Base-by-base conservation (phyloP, 2,888 invertebrate genomes). In the Germaria angustata region DNA sequence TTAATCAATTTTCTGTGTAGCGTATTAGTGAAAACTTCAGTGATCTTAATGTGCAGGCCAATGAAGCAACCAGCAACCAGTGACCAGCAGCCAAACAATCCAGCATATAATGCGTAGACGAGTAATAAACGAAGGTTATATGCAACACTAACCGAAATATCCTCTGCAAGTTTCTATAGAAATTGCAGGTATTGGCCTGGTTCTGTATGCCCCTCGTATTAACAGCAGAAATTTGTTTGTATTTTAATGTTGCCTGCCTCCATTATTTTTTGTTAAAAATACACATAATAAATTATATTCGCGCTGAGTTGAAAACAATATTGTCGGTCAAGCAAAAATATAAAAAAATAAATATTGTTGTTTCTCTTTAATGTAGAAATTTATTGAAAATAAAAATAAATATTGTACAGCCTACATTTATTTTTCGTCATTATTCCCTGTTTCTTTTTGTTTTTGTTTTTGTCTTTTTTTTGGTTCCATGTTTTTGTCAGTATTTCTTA, bases 251-350 rank as follows among this genome's bases (percentile, higher is more conserved):
- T 41, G 44, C 57, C n/a, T 77, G 77, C 61, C 34, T 69, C 69
- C 44, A 69, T 61, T 77, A 69, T 77, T 69, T n/a, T 79, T 44
- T 73, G 72, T 76, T 76, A 79, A 75, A 82, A 82, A 87, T 87
- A 86, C 88, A 88, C 88, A 88, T 87, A 87, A 88, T 88, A 88
- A 88, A 88, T 88, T 88, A 88, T 88, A 88, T 88, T 88, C 89
- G 89, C 88, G 86, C 88, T 87, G 88, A 86, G 87, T 87, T 88
- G 87, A 88, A 88, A 79, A 75, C 82, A 88, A 87, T 88, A 87
- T 88, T 88, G 86, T 51, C 69, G 75, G 69, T 82, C 82, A 82
- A 66, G 78, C 1, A 15, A 66, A 81, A n/a, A n/a, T n/a, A n/a
- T n/a, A n/a, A 53, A 51, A 28, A 28, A 28, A 28, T 28, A 28